These are phyloP conservation scores for Mastacembelus armatus DNA, from an alignment of 2,797 vertebrate genomes.

Conservation along the genomic window DNA sequence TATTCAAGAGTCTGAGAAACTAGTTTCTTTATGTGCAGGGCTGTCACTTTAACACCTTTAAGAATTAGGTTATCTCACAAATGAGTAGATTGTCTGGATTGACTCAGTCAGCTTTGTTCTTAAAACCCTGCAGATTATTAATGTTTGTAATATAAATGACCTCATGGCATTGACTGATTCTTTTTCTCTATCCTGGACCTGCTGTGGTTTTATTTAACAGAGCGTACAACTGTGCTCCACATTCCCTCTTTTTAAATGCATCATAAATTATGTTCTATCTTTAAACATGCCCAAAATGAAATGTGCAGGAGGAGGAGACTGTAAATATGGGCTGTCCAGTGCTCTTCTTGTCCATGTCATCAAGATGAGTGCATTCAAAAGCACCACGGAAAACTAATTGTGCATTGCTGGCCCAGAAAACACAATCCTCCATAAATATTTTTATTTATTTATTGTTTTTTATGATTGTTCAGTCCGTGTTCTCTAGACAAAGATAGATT, in stretches of 20 bases:
- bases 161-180: conserved; percentile 72
- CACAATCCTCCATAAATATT: conserved; percentile 34
- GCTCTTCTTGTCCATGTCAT: conserved; percentile 68
- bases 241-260: conserved; percentile 75
- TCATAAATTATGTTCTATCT: conserved; percentile 80
- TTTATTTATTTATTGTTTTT: conserved; percentile 37
- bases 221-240: conserved; percentile 64
- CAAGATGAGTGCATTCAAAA: conserved; percentile 68
- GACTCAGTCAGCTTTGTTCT: conserved; percentile 37
- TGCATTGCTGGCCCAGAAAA: conserved; percentile 46
- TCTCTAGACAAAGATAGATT: conserved; percentile 20
- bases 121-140: conserved; percentile 55
- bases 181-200: conserved; percentile 55
- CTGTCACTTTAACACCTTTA: conserved; percentile 57
- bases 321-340: conserved; percentile 73
- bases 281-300: conserved; percentile 78
- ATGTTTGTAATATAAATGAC: conserved; percentile 59
- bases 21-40: conserved; percentile 23
- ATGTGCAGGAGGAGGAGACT: conserved; percentile 66
- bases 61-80: conserved; percentile 58
- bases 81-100: conserved; percentile 52
- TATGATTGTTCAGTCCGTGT: conserved; percentile 24
- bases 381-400: conserved; percentile 64
- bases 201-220: conserved; percentile 76
- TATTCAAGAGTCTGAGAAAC: conserved; percentile 61